Percentiles rank a stretch among this genome's conserved stretches.
phyloP scores from a whole-genome alignment of 2,888 invertebrate species.

The Incurvaria masculella region DNA sequence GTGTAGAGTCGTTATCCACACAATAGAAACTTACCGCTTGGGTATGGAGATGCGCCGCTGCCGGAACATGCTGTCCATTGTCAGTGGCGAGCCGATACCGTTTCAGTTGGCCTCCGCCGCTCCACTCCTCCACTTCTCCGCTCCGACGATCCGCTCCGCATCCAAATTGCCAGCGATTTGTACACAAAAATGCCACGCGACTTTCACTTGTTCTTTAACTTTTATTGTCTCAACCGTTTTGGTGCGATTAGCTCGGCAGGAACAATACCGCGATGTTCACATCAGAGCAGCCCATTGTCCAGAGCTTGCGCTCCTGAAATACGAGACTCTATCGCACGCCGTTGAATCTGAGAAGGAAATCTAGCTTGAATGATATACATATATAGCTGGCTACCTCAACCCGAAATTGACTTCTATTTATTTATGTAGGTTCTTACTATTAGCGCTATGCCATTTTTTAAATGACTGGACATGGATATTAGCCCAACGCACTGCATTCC shows the following conservation, averaged over 20 bases:
- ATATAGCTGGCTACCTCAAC: no score
- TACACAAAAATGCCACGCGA: neutral
- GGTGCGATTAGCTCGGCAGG: neutral
- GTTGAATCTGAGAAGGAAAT: no score
- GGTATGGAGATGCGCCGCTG: conserved; percentile 48
- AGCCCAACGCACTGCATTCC: no score
- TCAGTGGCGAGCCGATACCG: conserved; percentile 17
- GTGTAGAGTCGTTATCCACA: no score
- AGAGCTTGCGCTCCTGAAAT: no score
- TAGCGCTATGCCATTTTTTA: no score
- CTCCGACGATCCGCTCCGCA: neutral
- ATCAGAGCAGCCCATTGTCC: neutral
- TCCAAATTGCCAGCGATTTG: neutral
- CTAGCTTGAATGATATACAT: neutral
- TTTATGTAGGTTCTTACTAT: no score
- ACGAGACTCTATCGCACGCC: no score
- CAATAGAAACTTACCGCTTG: conserved; percentile 45
- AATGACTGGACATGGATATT: no score
- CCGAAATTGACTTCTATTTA: no score
- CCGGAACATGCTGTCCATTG: conserved; percentile 53
- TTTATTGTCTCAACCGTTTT: neutral
- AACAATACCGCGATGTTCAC: neutral
- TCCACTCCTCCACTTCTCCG: neutral
- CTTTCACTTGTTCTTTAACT: neutral
- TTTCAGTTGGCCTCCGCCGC: neutral